Conservation (phyloP, 2,888 invertebrate species). For the Drosophila yooni region DNA sequence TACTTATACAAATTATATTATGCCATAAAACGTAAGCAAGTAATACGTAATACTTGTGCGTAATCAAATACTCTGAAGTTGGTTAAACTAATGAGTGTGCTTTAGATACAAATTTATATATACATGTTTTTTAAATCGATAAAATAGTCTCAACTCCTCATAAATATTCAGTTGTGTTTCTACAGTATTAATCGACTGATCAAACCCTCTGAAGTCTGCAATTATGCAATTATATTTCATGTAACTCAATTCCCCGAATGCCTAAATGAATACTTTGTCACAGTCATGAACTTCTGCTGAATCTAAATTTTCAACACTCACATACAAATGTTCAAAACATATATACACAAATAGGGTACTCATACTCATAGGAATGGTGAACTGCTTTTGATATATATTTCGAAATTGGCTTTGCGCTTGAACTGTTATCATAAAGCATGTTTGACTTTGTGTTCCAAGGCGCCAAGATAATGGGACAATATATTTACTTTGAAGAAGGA, state of each 20-base stretch:
- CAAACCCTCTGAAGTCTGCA: background rate
- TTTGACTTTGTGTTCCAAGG: slow-evolving; percentile 17
- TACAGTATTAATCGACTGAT: background rate
- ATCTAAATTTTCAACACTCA: slow-evolving; percentile 1
- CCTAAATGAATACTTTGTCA: background rate
- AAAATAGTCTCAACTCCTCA: background rate
- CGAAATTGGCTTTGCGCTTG: slow-evolving; percentile 43
- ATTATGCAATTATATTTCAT: background rate
- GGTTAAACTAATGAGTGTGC: background rate
- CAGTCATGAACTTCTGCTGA: slow-evolving; percentile 26
- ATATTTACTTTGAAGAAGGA: background rate
- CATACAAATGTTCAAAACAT: background rate
- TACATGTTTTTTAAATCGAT: background rate
- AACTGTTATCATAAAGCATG: slow-evolving; percentile 44
- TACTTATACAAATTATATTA: background rate
- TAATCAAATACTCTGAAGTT: background rate
- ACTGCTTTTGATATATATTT: background rate
- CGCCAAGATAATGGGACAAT: slow-evolving; percentile 33
- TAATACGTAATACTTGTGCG: background rate
- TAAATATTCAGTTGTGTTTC: background rate
- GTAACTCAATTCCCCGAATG: slow-evolving; percentile 12
- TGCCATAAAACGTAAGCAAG: background rate
- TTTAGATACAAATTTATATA: background rate
- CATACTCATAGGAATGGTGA: slow-evolving; percentile 1
- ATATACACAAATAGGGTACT: background rate